Conservation (phyloP, 2,888 invertebrate genomes). For the Galeruca laticollis region DNA sequence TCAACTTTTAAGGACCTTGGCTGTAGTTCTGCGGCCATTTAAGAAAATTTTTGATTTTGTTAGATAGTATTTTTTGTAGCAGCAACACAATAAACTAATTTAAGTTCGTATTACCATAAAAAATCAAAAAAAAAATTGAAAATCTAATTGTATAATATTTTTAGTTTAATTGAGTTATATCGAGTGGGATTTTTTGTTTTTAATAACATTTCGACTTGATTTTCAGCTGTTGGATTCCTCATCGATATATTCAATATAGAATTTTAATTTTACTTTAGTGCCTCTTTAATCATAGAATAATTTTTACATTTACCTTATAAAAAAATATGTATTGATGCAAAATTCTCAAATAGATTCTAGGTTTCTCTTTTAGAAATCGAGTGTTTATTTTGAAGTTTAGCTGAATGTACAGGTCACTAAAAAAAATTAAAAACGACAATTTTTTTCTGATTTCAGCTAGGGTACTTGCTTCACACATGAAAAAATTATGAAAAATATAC, state of each 20-base stretch:
- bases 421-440: slow-evolving; percentile 34
- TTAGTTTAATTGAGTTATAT: slow-evolving; percentile 9
- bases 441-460: slow-evolving; percentile 38
- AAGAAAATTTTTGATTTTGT: not conserved
- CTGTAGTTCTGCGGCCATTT: not conserved
- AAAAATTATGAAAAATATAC: slow-evolving; percentile 40
- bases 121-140: not conserved
- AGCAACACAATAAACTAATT: slow-evolving; percentile 9
- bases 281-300: slow-evolving; percentile 55
- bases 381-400: slow-evolving; percentile 40
- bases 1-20: not conserved
- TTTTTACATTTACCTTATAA: slow-evolving; percentile 58
- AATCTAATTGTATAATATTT: slow-evolving; percentile 1
- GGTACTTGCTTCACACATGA: slow-evolving; percentile 46
- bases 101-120: slow-evolving; percentile 22
- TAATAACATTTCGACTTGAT: slow-evolving; percentile 6
- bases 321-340: slow-evolving; percentile 38
- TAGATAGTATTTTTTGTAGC: not conserved
- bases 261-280: slow-evolving; percentile 56
- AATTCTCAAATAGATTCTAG: slow-evolving; percentile 37
- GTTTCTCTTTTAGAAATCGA: slow-evolving; percentile 36
- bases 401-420: slow-evolving; percentile 42
- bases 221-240: slow-evolving; percentile 3
- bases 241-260: slow-evolving; percentile 19
- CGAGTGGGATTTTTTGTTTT: slow-evolving; percentile 16